Evolutionary conservation across 2,888 invertebrate species (phyloP), one percentile per base, ranked within the genome.

Genomic region (Trachelus iudaicus): DNA sequence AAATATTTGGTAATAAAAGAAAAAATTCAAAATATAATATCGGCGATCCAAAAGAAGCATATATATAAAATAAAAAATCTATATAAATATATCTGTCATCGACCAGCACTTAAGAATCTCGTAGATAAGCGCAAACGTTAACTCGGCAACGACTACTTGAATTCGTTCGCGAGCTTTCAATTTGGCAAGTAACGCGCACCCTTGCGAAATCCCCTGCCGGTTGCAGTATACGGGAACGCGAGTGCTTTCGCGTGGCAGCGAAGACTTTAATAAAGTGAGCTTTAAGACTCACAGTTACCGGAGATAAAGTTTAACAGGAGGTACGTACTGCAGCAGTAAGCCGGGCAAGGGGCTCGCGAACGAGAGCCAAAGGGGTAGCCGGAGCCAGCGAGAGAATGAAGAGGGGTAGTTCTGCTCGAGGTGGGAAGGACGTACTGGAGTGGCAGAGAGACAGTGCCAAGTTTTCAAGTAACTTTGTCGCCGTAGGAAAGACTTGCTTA

Each of bases 211-310:
- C 30, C 33, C 71, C 71, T 69, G 71, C 31, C 15, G 15, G 4
- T 40, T 69, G 71, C 71, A 33, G 71, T 15, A 23, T 33, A 23
- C 40, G 1, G 71, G 11, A 69, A 33, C 30, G 71, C 71, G 71
- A 69, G 71, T 30, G 71, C 30, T 33, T 69, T 76, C 69, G 35
- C 84, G 83, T 83, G 85, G 85, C 83, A 79, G 79, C 81, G 82
- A 79, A 82, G 83, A 83, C 88, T 88, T 88, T 88, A 88, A 88
- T 88, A 88, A 88, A 88, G 87, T 84, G 87, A 87, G 87, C 86
- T 88, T 88, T 86, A 88, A 88, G 87, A 84, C 85, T 86, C 81
- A 80, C 77, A 81, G 82, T 85, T 82, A 85, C 79, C 83, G 83
- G 85, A 85, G 87, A 87, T 88, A 88, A 88, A 88, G 86, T 88